Evolutionary conservation across 1,140 invertebrate genomes (phyloP).

Genomic region (Dysdera silvatica): DNA sequence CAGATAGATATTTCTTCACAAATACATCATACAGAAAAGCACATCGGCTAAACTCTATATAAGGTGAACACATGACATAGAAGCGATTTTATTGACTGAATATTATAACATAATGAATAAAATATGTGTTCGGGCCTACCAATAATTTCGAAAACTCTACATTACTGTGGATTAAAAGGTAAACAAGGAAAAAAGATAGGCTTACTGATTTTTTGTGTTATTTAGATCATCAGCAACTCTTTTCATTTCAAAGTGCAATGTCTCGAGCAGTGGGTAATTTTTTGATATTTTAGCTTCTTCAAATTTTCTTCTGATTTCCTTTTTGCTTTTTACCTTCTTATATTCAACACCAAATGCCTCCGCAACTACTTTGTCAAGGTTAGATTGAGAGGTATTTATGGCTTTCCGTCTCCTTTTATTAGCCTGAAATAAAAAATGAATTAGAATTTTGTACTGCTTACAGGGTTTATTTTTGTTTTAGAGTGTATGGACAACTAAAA

Average conservation of each 20-base stretch:
- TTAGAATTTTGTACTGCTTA: too few species aligned
- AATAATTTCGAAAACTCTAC: constrained; percentile 34
- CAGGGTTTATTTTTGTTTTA: too few species aligned
- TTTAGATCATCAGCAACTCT: constrained; percentile 67
- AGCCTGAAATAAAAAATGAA: constrained; percentile 45
- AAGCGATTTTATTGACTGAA: too few species aligned
- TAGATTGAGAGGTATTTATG: constrained; percentile 56
- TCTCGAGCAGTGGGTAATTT: constrained; percentile 66
- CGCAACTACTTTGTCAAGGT: constrained; percentile 58
- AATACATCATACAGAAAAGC: too few species aligned
- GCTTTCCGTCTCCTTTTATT: constrained; percentile 62
- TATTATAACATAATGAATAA: too few species aligned
- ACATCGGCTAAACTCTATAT: too few species aligned
- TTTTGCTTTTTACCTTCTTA: constrained; percentile 41
- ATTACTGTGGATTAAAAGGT: constrained; percentile 1
- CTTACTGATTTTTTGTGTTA: constrained; percentile 77
- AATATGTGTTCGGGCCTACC: too few species aligned
- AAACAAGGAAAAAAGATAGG: background rate
- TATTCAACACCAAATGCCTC: constrained; percentile 61
- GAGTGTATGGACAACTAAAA: too few species aligned
- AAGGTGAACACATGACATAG: too few species aligned
- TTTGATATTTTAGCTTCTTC: constrained; percentile 58
- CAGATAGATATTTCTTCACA: too few species aligned
- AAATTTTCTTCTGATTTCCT: constrained; percentile 56
- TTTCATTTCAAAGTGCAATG: constrained; percentile 83